A percentile compares a stretch with the other conserved stretches of the same genome.
phyloP scores from a whole-genome alignment of 2,113 vertebrate species.

The Fregetta grallaria region DNA sequence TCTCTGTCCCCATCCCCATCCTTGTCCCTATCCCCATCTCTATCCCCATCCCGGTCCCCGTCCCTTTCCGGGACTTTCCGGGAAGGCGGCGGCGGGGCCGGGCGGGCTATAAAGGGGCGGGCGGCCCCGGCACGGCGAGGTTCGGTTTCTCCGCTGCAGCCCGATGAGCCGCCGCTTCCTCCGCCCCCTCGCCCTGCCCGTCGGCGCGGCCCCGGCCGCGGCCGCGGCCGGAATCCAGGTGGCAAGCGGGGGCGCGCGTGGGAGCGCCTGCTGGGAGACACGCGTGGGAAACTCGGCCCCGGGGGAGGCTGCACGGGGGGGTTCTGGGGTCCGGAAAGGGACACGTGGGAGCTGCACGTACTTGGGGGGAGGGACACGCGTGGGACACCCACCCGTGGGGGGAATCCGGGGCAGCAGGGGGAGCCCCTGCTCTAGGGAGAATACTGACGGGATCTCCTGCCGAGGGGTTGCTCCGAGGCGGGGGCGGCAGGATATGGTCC shows the following conservation, averaged over 20 bases:
- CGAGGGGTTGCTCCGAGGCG: not conserved
- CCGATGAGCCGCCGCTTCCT: not conserved
- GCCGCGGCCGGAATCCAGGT: not conserved
- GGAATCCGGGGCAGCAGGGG: no score
- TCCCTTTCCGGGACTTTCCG: not conserved
- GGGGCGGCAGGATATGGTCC: not conserved
- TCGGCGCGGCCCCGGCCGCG: not conserved
- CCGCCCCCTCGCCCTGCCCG: not conserved
- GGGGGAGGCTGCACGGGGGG: not conserved
- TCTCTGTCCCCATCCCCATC: rapidly evolving
- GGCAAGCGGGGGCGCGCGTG: not conserved
- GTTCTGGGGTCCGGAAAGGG: not conserved
- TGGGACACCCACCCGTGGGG: not conserved
- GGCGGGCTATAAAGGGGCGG: rapidly evolving
- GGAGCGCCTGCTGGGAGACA: not conserved
- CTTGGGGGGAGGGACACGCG: rapidly evolving
- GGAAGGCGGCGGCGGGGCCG: rapidly evolving
- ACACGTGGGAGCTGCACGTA: not conserved
- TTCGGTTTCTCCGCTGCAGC: rapidly evolving
- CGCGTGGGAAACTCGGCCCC: not conserved
- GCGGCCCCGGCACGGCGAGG: rapidly evolving
- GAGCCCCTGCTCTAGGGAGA: not conserved
- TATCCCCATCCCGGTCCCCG: rapidly evolving
- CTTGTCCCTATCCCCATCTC: no score
- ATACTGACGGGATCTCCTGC: not conserved